Evolutionary conservation across 2,113 vertebrate genomes (phyloP).

Genomic region (Struthidea cinerea): DNA sequence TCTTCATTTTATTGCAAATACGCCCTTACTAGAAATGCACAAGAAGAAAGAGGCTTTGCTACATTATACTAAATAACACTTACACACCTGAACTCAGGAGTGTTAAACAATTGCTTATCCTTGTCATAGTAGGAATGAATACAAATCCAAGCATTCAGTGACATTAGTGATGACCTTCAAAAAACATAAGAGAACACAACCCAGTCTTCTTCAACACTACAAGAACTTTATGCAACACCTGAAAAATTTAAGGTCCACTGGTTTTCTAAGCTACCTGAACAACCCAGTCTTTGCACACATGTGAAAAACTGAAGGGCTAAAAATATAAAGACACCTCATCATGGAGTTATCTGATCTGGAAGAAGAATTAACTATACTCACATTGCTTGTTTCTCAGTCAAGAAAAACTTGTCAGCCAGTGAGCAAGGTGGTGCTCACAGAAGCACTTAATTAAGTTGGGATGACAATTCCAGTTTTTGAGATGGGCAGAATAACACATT

Average conservation of each 20-base stretch:
- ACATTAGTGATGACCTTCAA: background rate
- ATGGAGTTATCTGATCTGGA: background rate
- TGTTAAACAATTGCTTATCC: background rate
- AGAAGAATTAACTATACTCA: background rate
- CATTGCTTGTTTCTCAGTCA: background rate
- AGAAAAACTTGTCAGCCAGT: background rate
- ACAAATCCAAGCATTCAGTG: background rate
- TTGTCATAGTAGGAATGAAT: background rate
- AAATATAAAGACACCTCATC: background rate
- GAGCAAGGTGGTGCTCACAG: background rate
- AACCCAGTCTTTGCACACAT: background rate
- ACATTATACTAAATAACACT: background rate
- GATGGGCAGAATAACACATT: background rate
- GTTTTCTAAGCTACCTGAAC: background rate
- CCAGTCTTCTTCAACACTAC: background rate
- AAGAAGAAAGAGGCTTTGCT: background rate
- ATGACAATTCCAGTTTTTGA: background rate
- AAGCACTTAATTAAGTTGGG: background rate
- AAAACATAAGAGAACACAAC: background rate
- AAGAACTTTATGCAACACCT: background rate
- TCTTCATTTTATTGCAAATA: background rate
- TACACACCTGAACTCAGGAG: background rate
- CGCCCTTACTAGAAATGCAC: background rate
- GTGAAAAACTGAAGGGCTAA: background rate
- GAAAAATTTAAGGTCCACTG: background rate